Evolutionary conservation across 2,113 vertebrate genomes (phyloP).

Genomic region (Tauraco erythrolophus): DNA sequence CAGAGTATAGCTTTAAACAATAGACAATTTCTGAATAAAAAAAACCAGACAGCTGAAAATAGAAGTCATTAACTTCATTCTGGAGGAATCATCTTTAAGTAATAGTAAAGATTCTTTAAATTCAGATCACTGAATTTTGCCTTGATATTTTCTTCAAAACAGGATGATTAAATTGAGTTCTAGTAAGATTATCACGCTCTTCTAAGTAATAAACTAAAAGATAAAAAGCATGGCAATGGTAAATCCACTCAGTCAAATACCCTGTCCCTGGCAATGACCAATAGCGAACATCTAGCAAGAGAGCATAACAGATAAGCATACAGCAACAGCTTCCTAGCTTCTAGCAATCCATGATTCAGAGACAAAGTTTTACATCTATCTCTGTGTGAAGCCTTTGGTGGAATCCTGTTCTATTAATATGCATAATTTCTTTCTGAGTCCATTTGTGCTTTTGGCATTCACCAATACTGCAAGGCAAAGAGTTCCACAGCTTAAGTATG

Average conservation of each 20-base stretch:
- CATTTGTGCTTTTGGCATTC: neutral
- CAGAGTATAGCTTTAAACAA: neutral
- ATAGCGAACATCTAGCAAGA: neutral
- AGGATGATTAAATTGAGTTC: neutral
- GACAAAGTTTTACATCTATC: neutral
- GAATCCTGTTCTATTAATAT: neutral
- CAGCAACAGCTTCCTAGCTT: neutral
- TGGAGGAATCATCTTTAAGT: neutral
- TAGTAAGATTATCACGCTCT: neutral
- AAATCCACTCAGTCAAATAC: neutral
- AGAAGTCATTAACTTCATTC: neutral
- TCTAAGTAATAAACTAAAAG: neutral
- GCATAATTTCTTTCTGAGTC: neutral
- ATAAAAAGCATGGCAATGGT: neutral
- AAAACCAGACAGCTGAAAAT: neutral
- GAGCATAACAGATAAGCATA: neutral
- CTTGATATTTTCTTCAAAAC: neutral
- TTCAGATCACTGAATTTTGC: neutral
- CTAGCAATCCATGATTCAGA: neutral
- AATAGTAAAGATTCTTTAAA: neutral
- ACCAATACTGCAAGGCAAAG: neutral
- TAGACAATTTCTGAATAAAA: neutral
- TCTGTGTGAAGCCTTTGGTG: neutral
- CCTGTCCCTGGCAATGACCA: neutral
- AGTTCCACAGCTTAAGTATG: neutral